Conservation (phyloP, 2,113 vertebrate genomes). For the Antechinus stuartii region DNA sequence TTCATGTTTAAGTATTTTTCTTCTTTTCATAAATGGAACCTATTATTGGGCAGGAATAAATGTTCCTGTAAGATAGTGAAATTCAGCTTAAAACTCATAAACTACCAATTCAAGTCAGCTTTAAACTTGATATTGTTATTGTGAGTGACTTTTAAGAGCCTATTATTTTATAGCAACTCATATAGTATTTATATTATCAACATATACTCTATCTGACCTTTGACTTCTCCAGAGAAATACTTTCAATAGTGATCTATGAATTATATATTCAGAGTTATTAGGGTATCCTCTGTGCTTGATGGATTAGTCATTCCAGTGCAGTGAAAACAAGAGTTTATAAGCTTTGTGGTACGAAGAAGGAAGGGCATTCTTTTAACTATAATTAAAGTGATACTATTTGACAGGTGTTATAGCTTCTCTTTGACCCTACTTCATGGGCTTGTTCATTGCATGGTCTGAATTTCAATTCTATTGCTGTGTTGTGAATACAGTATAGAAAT, state of each 20-base stretch:
- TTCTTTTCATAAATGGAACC: not conserved
- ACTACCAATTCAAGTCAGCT: slow-evolving; percentile 31
- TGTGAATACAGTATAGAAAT: slow-evolving; percentile 36
- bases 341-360: slow-evolving; percentile 5
- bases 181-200: slow-evolving; percentile 24
- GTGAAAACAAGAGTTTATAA: slow-evolving; percentile 47
- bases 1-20: slow-evolving; percentile 41
- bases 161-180: slow-evolving; percentile 59
- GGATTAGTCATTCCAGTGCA: slow-evolving; percentile 51
- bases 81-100: slow-evolving; percentile 52
- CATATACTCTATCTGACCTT: slow-evolving; percentile 40
- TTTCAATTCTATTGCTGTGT: slow-evolving; percentile 55
- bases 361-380: slow-evolving; percentile 49
- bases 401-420: slow-evolving; percentile 67
- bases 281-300: slow-evolving; percentile 1
- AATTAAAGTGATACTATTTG: slow-evolving; percentile 57
- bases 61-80: slow-evolving; percentile 40
- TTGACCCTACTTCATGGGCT: slow-evolving; percentile 55
- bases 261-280: slow-evolving; percentile 47
- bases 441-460: slow-evolving; percentile 57
- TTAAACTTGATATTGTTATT: slow-evolving; percentile 52
- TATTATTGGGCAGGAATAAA: slow-evolving; percentile 16
- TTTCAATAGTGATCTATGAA: slow-evolving; percentile 12
- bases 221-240: slow-evolving; percentile 42
- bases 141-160: slow-evolving; percentile 57